Evolutionary conservation across 2,113 vertebrate genomes (phyloP), one percentile per base, ranked within the genome.

Genomic region (Dinomys branickii): DNA sequence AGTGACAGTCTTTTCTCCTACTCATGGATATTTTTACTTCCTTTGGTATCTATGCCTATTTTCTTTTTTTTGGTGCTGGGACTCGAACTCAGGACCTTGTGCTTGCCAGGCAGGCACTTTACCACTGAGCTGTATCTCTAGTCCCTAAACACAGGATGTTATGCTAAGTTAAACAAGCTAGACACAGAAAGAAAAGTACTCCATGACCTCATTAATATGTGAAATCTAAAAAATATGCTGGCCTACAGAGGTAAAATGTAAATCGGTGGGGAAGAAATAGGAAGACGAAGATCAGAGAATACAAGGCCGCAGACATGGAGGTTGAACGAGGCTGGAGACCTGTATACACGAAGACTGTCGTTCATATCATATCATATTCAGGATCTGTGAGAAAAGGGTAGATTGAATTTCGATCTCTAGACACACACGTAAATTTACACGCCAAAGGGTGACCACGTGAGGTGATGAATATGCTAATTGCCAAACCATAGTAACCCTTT

Each of bases 1-100:
- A 78, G 54, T 81, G 82, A 90, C 69, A 61, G 38, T 80, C 38
- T 82, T 82, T 91, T 67, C 38, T 90, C 24, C 38, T 95, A 41
- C 89, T 90, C 8, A 44, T 69, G 26, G 58, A 17, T n/a, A 59
- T 63, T 90, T 85, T 88, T 84, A 80, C 28, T 90, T 88, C 19
- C 28, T 95, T 11, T 80, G 44, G 16, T 44, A 38, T 59, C 90
- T 33, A 85, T 52, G 58, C 20, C 8, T 94, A 47, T 17, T 50
- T 50, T 50, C 47, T 50, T 50, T 50, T 50, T 50, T 50, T 50
- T 9, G 47, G 47, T 50, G 9, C 47, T 50, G 47, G 47, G 47
- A 50, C 5, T 50, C 47, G 47, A 50, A 50, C 47, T 50, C 47
- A 50, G 47, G 47, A 50, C 47, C 47, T 50, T 50, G 9, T 50